A percentile compares a stretch with the other conserved stretches of the same genome.
These are phyloP conservation scores for Melanotus villosus DNA, from an alignment of 2,888 invertebrate species.

Conservation along the genomic window DNA sequence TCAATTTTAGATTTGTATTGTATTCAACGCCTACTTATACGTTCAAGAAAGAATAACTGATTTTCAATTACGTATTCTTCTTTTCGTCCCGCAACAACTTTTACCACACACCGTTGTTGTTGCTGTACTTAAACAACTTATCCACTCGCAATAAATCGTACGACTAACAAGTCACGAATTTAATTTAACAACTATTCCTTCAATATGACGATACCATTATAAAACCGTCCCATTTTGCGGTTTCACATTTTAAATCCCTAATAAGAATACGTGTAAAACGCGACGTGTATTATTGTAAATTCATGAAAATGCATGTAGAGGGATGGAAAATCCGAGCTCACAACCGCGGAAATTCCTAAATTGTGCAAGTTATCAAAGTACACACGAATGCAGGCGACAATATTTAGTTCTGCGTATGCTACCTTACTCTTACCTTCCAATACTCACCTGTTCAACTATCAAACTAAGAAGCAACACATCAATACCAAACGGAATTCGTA, in stretches of 20 bases:
- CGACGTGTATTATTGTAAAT: not conserved
- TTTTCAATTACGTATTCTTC: constrained; percentile 15
- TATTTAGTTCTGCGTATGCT: not conserved
- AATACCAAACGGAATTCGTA: constrained; percentile 9
- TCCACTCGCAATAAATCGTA: too few relatives aligned
- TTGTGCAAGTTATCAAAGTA: not conserved
- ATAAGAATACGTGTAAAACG: too few relatives aligned
- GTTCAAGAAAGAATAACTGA: constrained; percentile 1
- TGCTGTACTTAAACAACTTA: too few relatives aligned
- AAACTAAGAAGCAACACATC: not conserved
- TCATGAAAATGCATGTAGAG: not conserved
- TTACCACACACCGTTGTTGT: not conserved
- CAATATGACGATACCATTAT: too few relatives aligned
- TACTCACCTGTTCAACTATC: not conserved
- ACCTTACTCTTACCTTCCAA: not conserved
- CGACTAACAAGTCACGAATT: too few relatives aligned
- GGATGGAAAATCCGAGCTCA: not conserved
- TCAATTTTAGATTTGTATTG: constrained; percentile 26
- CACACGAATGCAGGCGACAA: not conserved
- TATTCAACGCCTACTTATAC: constrained; percentile 17
- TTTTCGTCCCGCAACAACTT: not conserved
- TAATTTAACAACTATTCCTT: too few relatives aligned
- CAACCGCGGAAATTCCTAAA: not conserved
- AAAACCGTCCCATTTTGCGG: too few relatives aligned
- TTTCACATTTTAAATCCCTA: too few relatives aligned